phyloP scores from a whole-genome alignment of 2,797 vertebrate genomes.

The Arnoldichthys spilopterus region DNA sequence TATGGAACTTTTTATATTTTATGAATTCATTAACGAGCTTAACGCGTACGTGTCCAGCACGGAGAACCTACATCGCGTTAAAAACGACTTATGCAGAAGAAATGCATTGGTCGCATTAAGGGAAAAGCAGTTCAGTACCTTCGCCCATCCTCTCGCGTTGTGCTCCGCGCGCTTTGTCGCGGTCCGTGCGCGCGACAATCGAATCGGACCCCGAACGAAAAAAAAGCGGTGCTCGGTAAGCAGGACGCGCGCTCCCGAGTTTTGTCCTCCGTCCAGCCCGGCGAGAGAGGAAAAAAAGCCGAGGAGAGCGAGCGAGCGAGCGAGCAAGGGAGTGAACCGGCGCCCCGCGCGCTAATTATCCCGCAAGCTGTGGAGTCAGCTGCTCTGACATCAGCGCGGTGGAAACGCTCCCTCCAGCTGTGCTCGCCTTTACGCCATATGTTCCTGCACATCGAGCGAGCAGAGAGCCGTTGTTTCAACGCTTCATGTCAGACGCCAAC shows the following conservation, averaged over 20 bases:
- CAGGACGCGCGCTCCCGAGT: neutral
- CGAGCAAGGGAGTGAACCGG: slow-evolving; percentile 73
- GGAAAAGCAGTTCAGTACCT: slow-evolving; percentile 11
- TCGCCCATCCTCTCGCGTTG: slow-evolving; percentile 55
- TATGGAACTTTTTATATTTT: no score
- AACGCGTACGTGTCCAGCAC: no score
- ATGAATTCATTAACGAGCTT: no score
- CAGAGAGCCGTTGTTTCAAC: slow-evolving; percentile 58
- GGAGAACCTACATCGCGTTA: neutral
- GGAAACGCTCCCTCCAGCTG: slow-evolving; percentile 99
- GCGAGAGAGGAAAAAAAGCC: neutral
- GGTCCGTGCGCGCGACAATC: neutral
- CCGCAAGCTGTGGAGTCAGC: slow-evolving; percentile 98
- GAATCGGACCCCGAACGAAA: neutral
- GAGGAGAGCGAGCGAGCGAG: no score
- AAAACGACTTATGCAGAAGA: neutral
- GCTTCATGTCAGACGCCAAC: neutral
- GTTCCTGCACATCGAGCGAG: slow-evolving; percentile 85
- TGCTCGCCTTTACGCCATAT: slow-evolving; percentile 99
- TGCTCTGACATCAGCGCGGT: slow-evolving; percentile 99
- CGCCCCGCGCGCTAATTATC: slow-evolving; percentile 92
- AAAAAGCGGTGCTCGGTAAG: neutral
- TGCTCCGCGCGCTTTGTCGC: slow-evolving; percentile 46
- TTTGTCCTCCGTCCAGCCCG: neutral
- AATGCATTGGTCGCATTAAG: no score